phyloP scores from a whole-genome alignment of 2,888 invertebrate species.

The Anagyrus pseudococci region DNA sequence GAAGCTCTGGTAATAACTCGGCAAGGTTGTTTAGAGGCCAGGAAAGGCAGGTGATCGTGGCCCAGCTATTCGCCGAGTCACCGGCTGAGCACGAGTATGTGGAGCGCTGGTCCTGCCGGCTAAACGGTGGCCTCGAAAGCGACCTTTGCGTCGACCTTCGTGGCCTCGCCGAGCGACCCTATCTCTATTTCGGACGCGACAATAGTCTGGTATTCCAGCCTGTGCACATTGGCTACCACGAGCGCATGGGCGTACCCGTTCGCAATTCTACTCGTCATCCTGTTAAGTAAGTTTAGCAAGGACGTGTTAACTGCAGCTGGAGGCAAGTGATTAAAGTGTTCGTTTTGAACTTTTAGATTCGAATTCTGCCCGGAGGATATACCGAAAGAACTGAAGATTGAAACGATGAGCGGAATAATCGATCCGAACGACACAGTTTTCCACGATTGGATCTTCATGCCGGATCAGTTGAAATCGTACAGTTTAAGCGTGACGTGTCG shows the following conservation, averaged over 20 bases:
- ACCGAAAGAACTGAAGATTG: conserved; percentile 39
- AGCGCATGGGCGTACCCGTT: conserved; percentile 50
- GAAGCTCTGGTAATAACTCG: neutral
- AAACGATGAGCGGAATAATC: conserved; percentile 39
- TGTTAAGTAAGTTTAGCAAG: conserved; percentile 54
- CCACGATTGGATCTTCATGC: conserved; percentile 46
- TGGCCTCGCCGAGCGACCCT: conserved; percentile 58
- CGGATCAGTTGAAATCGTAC: conserved; percentile 40
- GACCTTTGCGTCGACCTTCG: conserved; percentile 56
- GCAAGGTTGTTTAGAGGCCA: neutral
- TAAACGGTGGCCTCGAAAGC: conserved; percentile 58
- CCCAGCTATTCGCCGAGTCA: conserved; percentile 54
- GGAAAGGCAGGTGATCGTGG: conserved; percentile 57
- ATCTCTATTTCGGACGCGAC: conserved; percentile 50
- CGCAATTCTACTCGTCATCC: conserved; percentile 59
- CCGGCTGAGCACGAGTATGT: conserved; percentile 51
- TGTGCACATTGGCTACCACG: conserved; percentile 57
- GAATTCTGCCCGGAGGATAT: conserved; percentile 41
- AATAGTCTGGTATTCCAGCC: conserved; percentile 56
- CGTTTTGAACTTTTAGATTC: conserved; percentile 28
- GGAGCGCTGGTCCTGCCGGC: conserved; percentile 61
- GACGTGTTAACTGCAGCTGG: neutral
- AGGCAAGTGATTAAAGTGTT: neutral
- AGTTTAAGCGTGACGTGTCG: conserved; percentile 40
- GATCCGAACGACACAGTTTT: conserved; percentile 45